Conservation (phyloP, 2,797 vertebrate genomes). For the Heteromormyrus szaboi region DNA sequence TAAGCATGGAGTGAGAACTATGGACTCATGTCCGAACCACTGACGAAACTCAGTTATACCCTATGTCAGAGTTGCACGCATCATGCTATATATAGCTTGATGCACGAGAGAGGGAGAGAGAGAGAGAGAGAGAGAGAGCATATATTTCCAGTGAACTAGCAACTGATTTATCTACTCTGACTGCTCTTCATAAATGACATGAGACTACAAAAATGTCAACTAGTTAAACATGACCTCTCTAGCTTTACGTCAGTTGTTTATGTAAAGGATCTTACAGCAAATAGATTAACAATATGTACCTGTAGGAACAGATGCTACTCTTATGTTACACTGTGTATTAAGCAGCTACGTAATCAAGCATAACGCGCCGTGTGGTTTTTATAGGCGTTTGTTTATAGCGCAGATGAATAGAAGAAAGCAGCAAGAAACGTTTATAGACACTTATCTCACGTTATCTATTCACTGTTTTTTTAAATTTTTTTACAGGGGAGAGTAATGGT, state of each 20-base stretch:
- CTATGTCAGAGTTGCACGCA: neutral
- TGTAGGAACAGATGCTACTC: neutral
- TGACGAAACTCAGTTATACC: neutral
- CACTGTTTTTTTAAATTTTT: neutral
- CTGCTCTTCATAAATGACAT: neutral
- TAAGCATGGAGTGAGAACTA: neutral
- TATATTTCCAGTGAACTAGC: neutral
- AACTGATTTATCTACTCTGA: neutral
- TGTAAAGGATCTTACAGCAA: neutral
- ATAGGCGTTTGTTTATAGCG: neutral
- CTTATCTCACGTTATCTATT: neutral
- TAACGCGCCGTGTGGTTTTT: neutral
- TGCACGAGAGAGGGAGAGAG: neutral
- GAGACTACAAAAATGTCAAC: neutral
- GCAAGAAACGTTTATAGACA: neutral
- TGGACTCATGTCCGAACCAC: neutral
- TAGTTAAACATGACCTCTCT: neutral
- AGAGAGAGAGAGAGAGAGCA: neutral
- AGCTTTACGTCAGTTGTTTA: neutral
- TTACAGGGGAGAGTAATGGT: neutral
- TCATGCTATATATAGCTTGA: neutral
- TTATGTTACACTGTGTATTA: neutral
- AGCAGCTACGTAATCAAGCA: neutral
- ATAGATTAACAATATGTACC: neutral
- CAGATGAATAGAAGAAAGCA: neutral